Evolutionary conservation across 1,140 invertebrate species (phyloP).

Genomic region (Olivierus martensii): DNA sequence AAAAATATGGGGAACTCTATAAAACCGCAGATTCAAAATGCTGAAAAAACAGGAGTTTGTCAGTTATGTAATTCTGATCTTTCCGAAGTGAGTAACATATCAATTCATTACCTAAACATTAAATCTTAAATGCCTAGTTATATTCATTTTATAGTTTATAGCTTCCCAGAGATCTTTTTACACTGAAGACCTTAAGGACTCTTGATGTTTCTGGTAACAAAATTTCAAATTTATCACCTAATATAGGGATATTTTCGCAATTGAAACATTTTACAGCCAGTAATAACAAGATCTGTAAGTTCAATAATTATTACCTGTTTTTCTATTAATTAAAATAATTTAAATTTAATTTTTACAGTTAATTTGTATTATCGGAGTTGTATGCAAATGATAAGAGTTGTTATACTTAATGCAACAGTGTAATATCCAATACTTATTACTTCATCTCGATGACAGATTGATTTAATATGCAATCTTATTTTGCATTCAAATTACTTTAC

Average conservation of each 20-base stretch:
- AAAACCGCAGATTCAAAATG: constrained; percentile 81
- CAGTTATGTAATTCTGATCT: constrained; percentile 68
- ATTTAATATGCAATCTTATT: too few species aligned
- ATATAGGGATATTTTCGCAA: constrained; percentile 59
- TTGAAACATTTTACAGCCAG: constrained; percentile 69
- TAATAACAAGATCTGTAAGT: constrained; percentile 35
- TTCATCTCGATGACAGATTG: too few species aligned
- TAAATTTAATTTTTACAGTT: too few species aligned
- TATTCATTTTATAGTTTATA: constrained; percentile 28
- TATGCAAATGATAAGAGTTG: too few species aligned
- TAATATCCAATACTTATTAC: too few species aligned
- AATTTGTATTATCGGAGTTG: too few species aligned
- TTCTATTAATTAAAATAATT: too few species aligned
- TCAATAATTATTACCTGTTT: too few species aligned
- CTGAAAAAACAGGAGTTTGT: constrained; percentile 83
- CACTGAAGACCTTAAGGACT: constrained; percentile 53
- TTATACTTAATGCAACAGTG: too few species aligned
- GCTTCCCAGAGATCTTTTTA: constrained; percentile 34
- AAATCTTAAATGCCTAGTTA: too few species aligned
- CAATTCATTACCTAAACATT: too few species aligned
- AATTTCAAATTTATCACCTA: constrained; percentile 54
- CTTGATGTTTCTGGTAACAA: constrained; percentile 86
- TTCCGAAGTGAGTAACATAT: constrained; percentile 30
- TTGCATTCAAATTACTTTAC: too few species aligned
- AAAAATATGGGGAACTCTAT: constrained; percentile 68